A percentile compares a stretch with the other conserved stretches of the same genome.
Evolutionary conservation across 2,888 invertebrate genomes (phyloP).

Genomic region (Fabriciana adippe): DNA sequence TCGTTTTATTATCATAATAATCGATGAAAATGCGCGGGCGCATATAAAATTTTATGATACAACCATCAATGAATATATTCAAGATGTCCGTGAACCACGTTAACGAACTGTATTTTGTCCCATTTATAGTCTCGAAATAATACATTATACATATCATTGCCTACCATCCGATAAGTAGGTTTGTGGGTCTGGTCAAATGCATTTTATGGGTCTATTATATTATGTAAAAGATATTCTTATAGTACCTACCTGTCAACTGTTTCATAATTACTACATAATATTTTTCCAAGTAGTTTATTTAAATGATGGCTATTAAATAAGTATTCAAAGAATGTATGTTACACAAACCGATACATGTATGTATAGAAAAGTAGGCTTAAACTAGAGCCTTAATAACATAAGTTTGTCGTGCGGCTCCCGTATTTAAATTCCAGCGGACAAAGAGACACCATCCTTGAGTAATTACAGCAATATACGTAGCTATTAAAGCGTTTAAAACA

Average conservation of each 20-base stretch:
- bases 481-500: slow-evolving; percentile 47
- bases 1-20: slow-evolving; percentile 40
- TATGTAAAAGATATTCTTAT: no score
- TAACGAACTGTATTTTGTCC: slow-evolving; percentile 42
- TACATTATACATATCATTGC: slow-evolving; percentile 34
- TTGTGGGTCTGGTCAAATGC: not conserved
- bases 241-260: no score
- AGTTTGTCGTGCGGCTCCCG: slow-evolving; percentile 59
- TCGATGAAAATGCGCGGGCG: slow-evolving; percentile 44
- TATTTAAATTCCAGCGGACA: slow-evolving; percentile 63
- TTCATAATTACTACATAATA: no score
- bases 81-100: slow-evolving; percentile 8
- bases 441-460: slow-evolving; percentile 52
- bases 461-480: slow-evolving; percentile 67
- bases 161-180: slow-evolving; percentile 5
- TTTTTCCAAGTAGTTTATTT: no score
- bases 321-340: not conserved
- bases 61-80: slow-evolving; percentile 41
- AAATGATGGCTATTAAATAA: not conserved
- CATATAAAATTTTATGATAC: slow-evolving; percentile 50
- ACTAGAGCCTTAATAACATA: slow-evolving; percentile 69
- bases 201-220: not conserved
- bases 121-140: slow-evolving; percentile 45
- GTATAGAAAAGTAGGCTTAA: slow-evolving; percentile 50
- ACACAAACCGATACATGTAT: not conserved